Conservation (phyloP, 2,888 invertebrate genomes). For the Deroplatys truncata region DNA sequence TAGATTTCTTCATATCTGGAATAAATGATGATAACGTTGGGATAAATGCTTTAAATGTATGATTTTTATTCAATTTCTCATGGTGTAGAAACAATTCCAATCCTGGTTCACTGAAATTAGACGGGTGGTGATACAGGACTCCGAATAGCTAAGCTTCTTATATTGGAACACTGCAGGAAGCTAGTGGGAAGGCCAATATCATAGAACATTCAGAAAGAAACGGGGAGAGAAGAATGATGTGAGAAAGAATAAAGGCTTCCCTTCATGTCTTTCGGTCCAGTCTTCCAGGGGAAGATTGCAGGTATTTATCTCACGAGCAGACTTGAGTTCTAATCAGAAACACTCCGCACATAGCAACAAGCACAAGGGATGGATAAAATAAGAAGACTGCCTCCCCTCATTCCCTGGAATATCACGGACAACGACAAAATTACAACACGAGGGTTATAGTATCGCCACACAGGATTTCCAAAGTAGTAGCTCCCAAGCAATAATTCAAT, state of each 20-base stretch:
- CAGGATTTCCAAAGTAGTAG: too few species aligned
- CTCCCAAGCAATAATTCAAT: too few species aligned
- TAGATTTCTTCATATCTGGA: too few species aligned
- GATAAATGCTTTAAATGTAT: too few species aligned
- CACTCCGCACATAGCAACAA: background rate
- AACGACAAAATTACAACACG: background rate
- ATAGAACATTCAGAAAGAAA: background rate
- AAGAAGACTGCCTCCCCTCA: too few species aligned
- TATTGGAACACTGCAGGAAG: background rate
- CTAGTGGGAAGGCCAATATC: background rate
- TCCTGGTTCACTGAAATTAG: too few species aligned
- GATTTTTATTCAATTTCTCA: too few species aligned
- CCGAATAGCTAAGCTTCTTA: too few species aligned
- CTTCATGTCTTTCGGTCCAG: background rate
- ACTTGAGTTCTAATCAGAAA: background rate
- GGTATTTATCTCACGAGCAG: conserved; percentile 22
- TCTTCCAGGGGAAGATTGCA: conserved; percentile 23
- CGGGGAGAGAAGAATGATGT: background rate
- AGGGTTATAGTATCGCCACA: background rate
- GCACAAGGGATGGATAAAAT: background rate
- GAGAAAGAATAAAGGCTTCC: background rate
- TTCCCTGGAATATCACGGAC: background rate
- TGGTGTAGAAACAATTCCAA: too few species aligned
- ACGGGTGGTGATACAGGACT: too few species aligned
- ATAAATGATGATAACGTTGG: too few species aligned